Evolutionary conservation across 2,113 vertebrate species (phyloP), one percentile per base, ranked within the genome.

Genomic region (Rhea americana): DNA sequence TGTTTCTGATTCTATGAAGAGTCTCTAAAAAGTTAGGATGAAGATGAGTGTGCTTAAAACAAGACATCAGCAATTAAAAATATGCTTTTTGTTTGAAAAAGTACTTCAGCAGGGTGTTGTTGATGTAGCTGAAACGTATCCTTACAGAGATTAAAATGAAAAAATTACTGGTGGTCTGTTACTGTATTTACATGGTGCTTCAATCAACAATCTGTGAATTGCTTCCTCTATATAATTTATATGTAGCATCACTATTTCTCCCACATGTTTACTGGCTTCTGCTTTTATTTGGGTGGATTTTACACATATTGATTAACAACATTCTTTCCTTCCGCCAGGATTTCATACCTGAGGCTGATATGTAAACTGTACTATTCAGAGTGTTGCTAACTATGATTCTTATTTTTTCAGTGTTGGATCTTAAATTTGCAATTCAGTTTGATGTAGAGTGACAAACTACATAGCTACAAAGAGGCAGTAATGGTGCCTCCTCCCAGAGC

Each of bases 401-500:
- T 28, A 32, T 58, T 58, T 71, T 92, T 90, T 75, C 59, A 71
- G 0, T 1, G 0, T 1, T 81, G 65, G 11, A 7, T 81, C 56
- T 77, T 2, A 0, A 73, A 39, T 18, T 2, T 79, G 24, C 17
- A 12, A 16, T 39, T 39, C 39, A 25, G 21, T 48, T 76, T 17
- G 43, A 2, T 45, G 71, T 59, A 1, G 7, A 72, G 39, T 48
- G 5, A 65, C 58, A 67, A 87, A 51, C 32, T 39, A 17, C 5
- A 3, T 4, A 47, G 35, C 13, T 67, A 17, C 3, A 2, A 59
- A 65, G 63, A 56, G 32, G 21, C 47, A 71, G 37, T 26, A 37
- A 8, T 4, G 7, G 7, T 11, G n/a, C 8, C 30, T 68, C 18
- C 5, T 66, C 28, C 48, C 1, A 0, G 3, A 5, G 24, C 22